phyloP scores from a whole-genome alignment of 2,113 vertebrate species.

The Corydoras sp. region DNA sequence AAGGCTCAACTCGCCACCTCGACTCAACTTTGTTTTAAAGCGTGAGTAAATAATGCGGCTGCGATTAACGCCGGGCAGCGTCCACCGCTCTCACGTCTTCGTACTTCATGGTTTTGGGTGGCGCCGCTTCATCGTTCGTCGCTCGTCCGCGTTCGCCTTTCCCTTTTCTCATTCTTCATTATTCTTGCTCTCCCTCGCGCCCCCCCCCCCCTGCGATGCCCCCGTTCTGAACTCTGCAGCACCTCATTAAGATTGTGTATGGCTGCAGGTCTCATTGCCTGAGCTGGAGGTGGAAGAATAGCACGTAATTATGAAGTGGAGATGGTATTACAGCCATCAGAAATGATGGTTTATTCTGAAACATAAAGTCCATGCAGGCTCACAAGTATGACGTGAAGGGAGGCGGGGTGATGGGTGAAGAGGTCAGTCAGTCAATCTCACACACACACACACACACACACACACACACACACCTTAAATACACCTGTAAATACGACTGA shows the following conservation, averaged over 20 bases:
- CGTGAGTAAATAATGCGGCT: conserved; percentile 22
- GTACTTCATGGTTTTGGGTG: neutral
- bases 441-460: neutral
- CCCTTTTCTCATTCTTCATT: neutral
- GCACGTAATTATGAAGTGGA: conserved; percentile 71
- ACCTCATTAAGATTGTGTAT: conserved; percentile 60
- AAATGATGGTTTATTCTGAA: conserved; percentile 62
- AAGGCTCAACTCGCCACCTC: conserved; percentile 14
- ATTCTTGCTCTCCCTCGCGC: conserved; percentile 22
- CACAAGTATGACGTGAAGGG: neutral
- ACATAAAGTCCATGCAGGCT: neutral
- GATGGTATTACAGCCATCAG: conserved; percentile 70
- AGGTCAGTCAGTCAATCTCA: conserved; percentile 41
- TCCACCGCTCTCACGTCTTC: conserved; percentile 20
- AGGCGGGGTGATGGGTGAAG: conserved; percentile 18
- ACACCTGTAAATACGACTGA: neutral
- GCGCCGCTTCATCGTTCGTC: neutral
- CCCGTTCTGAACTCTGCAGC: conserved; percentile 55
- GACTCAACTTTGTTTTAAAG: conserved; percentile 25
- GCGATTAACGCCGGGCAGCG: conserved; percentile 1
- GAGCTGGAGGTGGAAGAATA: conserved; percentile 66
- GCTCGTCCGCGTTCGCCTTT: neutral
- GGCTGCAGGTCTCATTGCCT: conserved; percentile 57
- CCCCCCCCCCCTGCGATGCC: conserved; percentile 26
- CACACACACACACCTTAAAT: neutral